Evolutionary conservation across 2,888 invertebrate genomes (phyloP).

Genomic region (Catocala sponsa): DNA sequence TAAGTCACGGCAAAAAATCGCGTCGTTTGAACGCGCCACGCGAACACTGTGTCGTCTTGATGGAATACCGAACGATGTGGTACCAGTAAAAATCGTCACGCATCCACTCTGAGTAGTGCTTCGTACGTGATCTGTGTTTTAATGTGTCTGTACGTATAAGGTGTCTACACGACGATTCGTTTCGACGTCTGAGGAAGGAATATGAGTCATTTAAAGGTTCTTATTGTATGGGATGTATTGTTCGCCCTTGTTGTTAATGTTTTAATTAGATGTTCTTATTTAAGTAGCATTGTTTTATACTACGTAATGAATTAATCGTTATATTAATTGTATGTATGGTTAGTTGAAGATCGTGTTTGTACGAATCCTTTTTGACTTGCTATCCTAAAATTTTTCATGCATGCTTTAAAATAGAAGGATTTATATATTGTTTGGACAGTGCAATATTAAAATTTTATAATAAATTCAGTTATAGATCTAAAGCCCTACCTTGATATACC

Average conservation of each 20-base stretch:
- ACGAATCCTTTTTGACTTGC: too few relatives aligned
- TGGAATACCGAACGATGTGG: slow-evolving; percentile 47
- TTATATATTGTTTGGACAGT: too few relatives aligned
- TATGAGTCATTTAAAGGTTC: slow-evolving; percentile 12
- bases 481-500: too few relatives aligned
- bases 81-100: slow-evolving; percentile 62
- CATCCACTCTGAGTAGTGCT: slow-evolving; percentile 54
- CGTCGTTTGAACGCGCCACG: slow-evolving; percentile 25
- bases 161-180: slow-evolving; percentile 26
- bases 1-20: slow-evolving; percentile 24
- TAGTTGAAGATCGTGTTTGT: too few relatives aligned
- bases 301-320: not conserved
- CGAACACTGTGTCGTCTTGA: slow-evolving; percentile 44
- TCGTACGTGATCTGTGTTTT: slow-evolving; percentile 55
- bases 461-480: too few relatives aligned
- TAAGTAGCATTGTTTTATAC: not conserved
- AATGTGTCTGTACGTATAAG: slow-evolving; percentile 34
- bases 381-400: too few relatives aligned
- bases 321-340: too few relatives aligned
- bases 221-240: not conserved
- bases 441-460: too few relatives aligned
- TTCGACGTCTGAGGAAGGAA: slow-evolving; percentile 23
- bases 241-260: not conserved
- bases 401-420: too few relatives aligned
- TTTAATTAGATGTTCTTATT: slow-evolving; percentile 1